Evolutionary conservation across 1,140 invertebrate species (phyloP), one percentile per base, ranked within the genome.

Genomic region (Papilio glaucus): DNA sequence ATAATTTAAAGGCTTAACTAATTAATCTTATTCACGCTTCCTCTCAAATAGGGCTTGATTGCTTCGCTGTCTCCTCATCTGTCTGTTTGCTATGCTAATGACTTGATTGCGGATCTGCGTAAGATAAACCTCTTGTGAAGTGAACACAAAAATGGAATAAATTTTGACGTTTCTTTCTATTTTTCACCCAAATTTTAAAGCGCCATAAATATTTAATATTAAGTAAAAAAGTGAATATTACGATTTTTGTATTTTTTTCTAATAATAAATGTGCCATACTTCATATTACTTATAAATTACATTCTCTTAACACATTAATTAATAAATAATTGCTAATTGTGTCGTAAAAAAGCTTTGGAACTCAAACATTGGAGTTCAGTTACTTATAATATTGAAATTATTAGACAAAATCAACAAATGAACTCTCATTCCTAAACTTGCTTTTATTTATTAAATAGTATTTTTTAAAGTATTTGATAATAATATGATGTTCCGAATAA

Each of bases 11-110:
- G 49, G 49, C 49, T 57, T 57, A 26, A 57, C 49, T 57, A 57
- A 65, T 65, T 39, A 65, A 65, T 65, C 62, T 65, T 65, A 65
- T 65, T 65, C 62, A 65, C 18, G 12, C 29, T 37, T 39, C 62
- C 62, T 63, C 33, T 21, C 18, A 65, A 65, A 37, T 37, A 65
- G 29, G 18, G 37, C 62, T 65, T 65, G 62, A 65, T 65, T 65
- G 62, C 37, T 65, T 39, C 62, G 29, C 49, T 57, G 49, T 57
- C 49, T 57, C 18, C 21, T 57, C 62, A 41, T 65, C 62, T 65
- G 33, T 39, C 33, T 65, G 33, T 65, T 65, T 65, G 62, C 33
- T 21, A 65, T 65, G 62, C 37, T 38, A 65, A 65, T 65, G 37
- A 38, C 33, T 39, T 39, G 33, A 65, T 38, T 37, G 33, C 10